Evolutionary conservation across 2,888 invertebrate genomes (phyloP), one percentile per base, ranked within the genome.

Genomic region (Crocallis elinguaria): DNA sequence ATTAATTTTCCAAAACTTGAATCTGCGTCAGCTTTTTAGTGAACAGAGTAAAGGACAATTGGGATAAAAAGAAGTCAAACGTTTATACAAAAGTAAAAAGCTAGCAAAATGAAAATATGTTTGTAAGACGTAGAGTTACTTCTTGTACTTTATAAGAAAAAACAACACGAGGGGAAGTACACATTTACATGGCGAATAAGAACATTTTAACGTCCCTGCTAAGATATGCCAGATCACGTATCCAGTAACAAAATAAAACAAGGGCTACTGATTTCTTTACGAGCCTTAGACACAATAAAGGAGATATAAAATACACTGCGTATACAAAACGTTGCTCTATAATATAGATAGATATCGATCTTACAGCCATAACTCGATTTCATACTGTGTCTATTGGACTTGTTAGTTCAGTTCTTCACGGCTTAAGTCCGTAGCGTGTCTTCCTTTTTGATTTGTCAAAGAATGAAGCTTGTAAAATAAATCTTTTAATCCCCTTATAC

Each of bases 401-500:
- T 25, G 12, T 7, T 25, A 8, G 21, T 13, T 6, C 3, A 29
- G 7, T 38, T 33, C 9, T n/a, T 33, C n/a, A 2, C 8, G 5
- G 14, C 16, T 6, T n/a, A 8, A 3, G 14, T 27, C 7, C 12
- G 16, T 21, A 16, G 23, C 35, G 29, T 46, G 23, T 46, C 45
- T 52, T 46, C 35, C 13, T 45, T 41, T 36, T 41, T 39, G 19
- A 41, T 33, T 32, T 23, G 14, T 29, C 41, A 29, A 44, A 25
- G 46, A 21, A 83, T 78, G 77, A 80, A 82, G 84, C 86, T 87
- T 82, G 80, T 82, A 81, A 81, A 76, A 84, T 86, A 87, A 89
- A 88, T 88, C 87, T 83, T 85, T 82, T 90, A 88, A 89, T 88
- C 88, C 83, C 84, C 86, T 87, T 85, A 86, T 79, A 85, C 83